These are phyloP conservation scores for Anoplius nigerrimus DNA, from an alignment of 2,888 invertebrate genomes.

Conservation along the genomic window DNA sequence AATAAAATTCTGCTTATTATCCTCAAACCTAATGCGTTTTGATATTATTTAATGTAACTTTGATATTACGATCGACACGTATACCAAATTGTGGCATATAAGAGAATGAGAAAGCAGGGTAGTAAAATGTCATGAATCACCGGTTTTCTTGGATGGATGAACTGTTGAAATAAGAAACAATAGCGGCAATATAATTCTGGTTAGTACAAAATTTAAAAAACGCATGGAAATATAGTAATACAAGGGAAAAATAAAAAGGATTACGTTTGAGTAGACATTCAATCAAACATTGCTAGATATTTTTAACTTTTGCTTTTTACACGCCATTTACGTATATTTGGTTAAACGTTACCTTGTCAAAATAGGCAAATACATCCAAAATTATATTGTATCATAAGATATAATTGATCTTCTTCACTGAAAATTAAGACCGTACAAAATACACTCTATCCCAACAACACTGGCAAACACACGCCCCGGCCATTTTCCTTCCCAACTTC, in stretches of 20 bases:
- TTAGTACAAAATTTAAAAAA: too few species aligned
- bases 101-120: not conserved
- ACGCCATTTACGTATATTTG: not conserved
- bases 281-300: not conserved
- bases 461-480: conserved; percentile 66
- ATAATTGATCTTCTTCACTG: conserved; percentile 18
- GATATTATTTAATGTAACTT: not conserved
- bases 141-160: not conserved
- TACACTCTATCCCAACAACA: conserved; percentile 49
- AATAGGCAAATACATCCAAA: conserved; percentile 16
- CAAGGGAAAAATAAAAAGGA: not conserved
- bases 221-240: too few species aligned
- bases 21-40: not conserved
- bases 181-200: too few species aligned
- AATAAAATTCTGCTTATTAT: not conserved
- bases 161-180: too few species aligned
- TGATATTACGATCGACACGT: not conserved
- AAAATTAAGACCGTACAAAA: conserved; percentile 25
- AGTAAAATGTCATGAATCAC: not conserved
- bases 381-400: conserved; percentile 23
- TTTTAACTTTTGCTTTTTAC: not conserved
- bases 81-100: not conserved
- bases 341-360: not conserved
- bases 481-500: conserved; percentile 62
- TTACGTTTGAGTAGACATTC: not conserved